Evolutionary conservation across 1,140 invertebrate species (phyloP), one percentile per base, ranked within the genome.

Genomic region (Andricus grossulariae): DNA sequence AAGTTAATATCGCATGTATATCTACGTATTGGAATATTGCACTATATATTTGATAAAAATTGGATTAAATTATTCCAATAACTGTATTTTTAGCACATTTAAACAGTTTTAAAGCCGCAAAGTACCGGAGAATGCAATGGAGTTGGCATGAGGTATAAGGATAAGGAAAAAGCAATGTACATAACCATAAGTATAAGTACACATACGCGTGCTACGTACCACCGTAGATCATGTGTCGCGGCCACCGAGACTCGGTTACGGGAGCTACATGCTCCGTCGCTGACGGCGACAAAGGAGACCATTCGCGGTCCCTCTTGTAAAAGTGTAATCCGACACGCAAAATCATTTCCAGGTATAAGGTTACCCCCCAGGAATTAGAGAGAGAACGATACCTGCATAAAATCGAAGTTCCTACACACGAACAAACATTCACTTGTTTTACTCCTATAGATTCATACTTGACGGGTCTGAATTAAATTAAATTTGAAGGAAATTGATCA

Each of bases 311-410:
- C 50, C 73, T 55, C 80, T 71, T 79, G 82, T 77, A 84, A 84
- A 82, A 81, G 76, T 77, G 89, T 86, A 89, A 90, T 83, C 76
- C 81, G 85, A 90, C 83, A 89, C 88, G 86, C 86, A 86, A 89
- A 90, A 89, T 89, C 88, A 81, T 84, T 88, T 84, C 82, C 76
- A 85, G 74, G 82, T 88, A 83, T 90, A 79, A 79, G 70, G 83
- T 90, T 89, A 91, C 89, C 74, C 57, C 12, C 57, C 50, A 76
- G 85, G 84, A 89, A 81, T 78, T 72, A 66, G 39, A 80, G 50
- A 57, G 18, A 57, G 52, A 54, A 54, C 52, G 52, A 54, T 54
- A 54, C 52, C 52, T 18, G 72, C 71, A 76, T 80, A 83, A 83
- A 81, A 81, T 60, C 71, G 73, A 70, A 85, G 77, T 71, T 82